phyloP scores from a whole-genome alignment of 2,888 invertebrate species.

The Lasioglossum pauxillum region DNA sequence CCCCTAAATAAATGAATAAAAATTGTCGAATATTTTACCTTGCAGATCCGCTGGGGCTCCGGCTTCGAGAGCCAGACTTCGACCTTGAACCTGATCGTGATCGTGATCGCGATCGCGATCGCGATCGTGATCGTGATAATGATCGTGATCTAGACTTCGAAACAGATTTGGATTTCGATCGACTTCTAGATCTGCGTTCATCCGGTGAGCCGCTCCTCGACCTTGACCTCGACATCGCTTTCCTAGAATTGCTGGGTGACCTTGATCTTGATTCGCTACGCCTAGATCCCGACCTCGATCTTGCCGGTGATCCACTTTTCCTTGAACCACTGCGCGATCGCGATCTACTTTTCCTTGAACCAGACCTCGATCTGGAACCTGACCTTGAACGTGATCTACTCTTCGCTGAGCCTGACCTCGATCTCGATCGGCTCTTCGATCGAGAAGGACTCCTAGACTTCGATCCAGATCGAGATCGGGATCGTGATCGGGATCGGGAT shows the following conservation, averaged over 20 bases:
- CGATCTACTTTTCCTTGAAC: constrained; percentile 80
- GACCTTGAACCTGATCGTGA: constrained; percentile 70
- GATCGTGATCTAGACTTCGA: constrained; percentile 80
- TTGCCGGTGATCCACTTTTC: constrained; percentile 83
- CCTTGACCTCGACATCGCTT: constrained; percentile 74
- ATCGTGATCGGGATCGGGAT: constrained; percentile 77
- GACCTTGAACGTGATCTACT: constrained; percentile 81
- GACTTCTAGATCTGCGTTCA: constrained; percentile 63
- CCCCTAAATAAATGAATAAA: neutral
- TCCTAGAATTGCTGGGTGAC: constrained; percentile 73
- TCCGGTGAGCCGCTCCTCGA: constrained; percentile 72
- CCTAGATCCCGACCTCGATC: constrained; percentile 78
- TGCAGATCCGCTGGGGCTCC: constrained; percentile 78
- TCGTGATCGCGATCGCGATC: constrained; percentile 78
- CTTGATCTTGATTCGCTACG: constrained; percentile 83
- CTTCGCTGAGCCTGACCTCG: constrained; percentile 80
- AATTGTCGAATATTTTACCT: constrained; percentile 64
- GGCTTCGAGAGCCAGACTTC: constrained; percentile 83
- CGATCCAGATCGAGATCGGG: constrained; percentile 80
- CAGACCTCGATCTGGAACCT: constrained; percentile 80
- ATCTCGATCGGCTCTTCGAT: constrained; percentile 79
- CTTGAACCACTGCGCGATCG: constrained; percentile 77
- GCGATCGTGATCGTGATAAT: constrained; percentile 67
- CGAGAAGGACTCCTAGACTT: constrained; percentile 81
- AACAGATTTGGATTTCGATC: constrained; percentile 79